A percentile compares a stretch with the other conserved stretches of the same genome.
Evolutionary conservation across 1,140 invertebrate genomes (phyloP).

Genomic region (Bacillus rossius): DNA sequence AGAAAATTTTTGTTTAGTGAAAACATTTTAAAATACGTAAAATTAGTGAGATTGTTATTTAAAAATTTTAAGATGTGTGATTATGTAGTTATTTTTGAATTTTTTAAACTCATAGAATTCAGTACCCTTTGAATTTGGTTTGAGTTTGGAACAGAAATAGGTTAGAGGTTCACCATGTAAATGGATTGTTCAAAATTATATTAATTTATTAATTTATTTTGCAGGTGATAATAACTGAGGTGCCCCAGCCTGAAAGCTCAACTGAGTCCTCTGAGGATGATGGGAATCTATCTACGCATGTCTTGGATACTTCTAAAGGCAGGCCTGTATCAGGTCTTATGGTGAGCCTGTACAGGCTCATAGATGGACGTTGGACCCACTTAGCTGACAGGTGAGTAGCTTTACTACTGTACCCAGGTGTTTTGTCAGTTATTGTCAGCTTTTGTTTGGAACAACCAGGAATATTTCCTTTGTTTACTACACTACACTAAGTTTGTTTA

Average conservation of each 20-base stretch:
- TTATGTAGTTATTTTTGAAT: too few species aligned
- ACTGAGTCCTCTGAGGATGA: conserved; percentile 33
- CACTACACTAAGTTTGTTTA: not conserved
- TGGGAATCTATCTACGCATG: conserved; percentile 49
- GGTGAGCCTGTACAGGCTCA: conserved; percentile 58
- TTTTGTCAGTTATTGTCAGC: not conserved
- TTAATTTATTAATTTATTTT: too few species aligned
- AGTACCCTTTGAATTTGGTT: too few species aligned
- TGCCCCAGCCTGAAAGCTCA: conserved; percentile 22
- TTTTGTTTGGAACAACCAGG: not conserved
- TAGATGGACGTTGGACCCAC: conserved; percentile 54
- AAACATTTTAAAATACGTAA: too few species aligned
- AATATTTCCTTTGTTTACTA: conserved; percentile 9
- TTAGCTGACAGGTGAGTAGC: conserved; percentile 49
- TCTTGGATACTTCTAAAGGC: conserved; percentile 61
- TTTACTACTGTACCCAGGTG: not conserved
- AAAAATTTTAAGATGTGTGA: too few species aligned
- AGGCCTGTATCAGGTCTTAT: conserved; percentile 51
- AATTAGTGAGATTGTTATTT: too few species aligned
- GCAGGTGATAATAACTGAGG: conserved; percentile 9
- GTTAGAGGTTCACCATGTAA: too few species aligned
- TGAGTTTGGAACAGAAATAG: too few species aligned
- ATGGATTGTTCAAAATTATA: too few species aligned
- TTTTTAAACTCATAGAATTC: too few species aligned
- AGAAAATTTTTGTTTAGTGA: too few species aligned